Base-by-base conservation (phyloP, 2,888 invertebrate genomes). In the Drosophila recens region DNA sequence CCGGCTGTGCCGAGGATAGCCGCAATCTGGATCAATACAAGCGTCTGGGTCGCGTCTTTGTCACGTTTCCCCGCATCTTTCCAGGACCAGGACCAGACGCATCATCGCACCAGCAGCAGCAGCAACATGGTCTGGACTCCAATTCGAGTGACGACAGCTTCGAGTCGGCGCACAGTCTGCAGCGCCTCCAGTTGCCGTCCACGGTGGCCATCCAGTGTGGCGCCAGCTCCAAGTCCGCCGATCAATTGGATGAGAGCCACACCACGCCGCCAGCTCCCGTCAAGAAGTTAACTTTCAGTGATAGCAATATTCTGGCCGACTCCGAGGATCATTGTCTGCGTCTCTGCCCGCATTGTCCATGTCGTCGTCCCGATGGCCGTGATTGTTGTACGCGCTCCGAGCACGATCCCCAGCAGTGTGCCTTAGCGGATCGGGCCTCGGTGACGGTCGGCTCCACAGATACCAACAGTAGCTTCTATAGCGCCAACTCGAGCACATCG, bases 1-100 rank as follows among this genome's bases (percentile, higher is more conserved):
- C 95, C 38, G 95, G 94, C 23, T 95, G 95, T 89, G 95, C 95
- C 49, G 95, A 95, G 86, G 95, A 95, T 82, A 94, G 94, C 40
- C 93, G 94, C 80, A 95, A 93, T 67, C 90, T 94, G 54, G 93
- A 94, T 70, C 93, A 93, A 79, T 94, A 94, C 70, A 94, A 94
- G 84, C 93, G 93, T 59, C 92, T 94, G 92, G 93, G 93, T 6
- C 93, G 93, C 57, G 92, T 93, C 15, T 93, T 93, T 65, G 91
- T 93, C 54, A 93, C 93, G 33, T 91, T 93, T 75, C 92, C 93
- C 8, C 89, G 91, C 67, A 84, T 93, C 72, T 86, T 79, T 69
- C 87, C 84, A 33, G 57, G n/a, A 0, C 6, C 40, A 17, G 71
- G n/a, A 0, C 6, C 40, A 17, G 71, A 74, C 8, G 23, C 54